These are phyloP conservation scores for Pogonomyrmex barbatus DNA, from an alignment of 1,140 invertebrate genomes.

Conservation along the genomic window DNA sequence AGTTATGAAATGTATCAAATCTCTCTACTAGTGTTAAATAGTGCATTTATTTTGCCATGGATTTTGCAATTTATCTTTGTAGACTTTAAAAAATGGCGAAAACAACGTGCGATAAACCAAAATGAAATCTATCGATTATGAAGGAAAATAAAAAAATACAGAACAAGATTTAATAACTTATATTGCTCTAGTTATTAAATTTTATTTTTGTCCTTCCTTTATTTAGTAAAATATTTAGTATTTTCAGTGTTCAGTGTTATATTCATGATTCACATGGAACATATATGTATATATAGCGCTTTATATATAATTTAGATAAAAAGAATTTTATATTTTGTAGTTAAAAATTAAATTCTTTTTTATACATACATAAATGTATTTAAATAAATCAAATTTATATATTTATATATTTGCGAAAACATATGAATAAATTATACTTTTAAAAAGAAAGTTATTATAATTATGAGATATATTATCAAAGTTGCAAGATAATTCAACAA, in stretches of 20 bases:
- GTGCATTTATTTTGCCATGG: conserved; percentile 83
- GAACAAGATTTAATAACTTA: neutral
- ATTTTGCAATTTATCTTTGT: conserved; percentile 78
- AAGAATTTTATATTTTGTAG: neutral
- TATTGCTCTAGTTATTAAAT: neutral
- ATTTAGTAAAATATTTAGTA: neutral
- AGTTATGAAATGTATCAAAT: conserved; percentile 81
- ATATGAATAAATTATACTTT: neutral
- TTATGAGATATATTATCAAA: neutral
- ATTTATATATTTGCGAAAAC: neutral
- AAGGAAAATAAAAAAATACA: neutral
- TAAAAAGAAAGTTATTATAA: neutral
- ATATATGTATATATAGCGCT: neutral
- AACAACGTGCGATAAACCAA: conserved; percentile 37
- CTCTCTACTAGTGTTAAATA: conserved; percentile 79
- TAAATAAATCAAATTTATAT: neutral
- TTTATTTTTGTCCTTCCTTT: neutral
- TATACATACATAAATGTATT: neutral
- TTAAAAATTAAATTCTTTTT: neutral
- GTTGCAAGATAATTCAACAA: neutral
- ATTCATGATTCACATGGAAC: neutral
- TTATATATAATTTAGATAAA: neutral
- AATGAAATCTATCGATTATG: neutral
- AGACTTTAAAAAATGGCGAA: conserved; percentile 64
- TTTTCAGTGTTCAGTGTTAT: neutral